A percentile compares a stretch with the other conserved stretches of the same genome.
Evolutionary conservation across 2,797 vertebrate genomes (phyloP).

Genomic region (Vireo griseus): DNA sequence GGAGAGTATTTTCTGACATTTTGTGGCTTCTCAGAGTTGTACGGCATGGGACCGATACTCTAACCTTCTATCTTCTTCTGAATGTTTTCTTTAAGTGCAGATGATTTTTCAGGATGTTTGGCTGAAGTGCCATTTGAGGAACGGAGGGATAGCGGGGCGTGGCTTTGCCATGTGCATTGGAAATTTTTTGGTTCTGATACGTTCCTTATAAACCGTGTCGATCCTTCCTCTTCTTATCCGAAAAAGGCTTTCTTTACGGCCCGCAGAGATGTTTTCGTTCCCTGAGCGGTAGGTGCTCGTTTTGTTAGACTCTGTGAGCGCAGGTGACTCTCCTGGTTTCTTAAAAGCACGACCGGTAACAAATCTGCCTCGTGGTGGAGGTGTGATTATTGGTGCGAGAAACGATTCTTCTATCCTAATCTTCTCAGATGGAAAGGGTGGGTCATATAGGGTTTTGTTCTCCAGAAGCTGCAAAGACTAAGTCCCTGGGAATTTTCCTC

Average conservation of each 20-base stretch:
- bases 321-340: not conserved
- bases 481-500: not conserved
- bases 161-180: not conserved
- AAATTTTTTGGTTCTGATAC: not conserved
- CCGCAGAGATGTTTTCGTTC: not conserved
- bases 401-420: not conserved
- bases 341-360: not conserved
- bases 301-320: not conserved
- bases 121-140: not conserved
- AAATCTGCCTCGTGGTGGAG: accelerated
- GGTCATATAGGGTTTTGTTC: not conserved
- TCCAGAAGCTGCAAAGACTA: not conserved
- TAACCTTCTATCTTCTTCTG: not conserved
- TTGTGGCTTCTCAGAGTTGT: not conserved
- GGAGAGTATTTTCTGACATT: not conserved
- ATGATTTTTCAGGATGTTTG: not conserved
- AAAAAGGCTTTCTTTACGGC: not conserved
- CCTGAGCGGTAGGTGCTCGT: accelerated
- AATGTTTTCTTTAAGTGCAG: not conserved
- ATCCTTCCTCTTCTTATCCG: not conserved
- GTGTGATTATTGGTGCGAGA: not conserved
- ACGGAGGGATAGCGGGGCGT: no score
- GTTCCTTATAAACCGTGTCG: accelerated
- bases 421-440: not conserved
- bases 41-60: accelerated